Base-by-base conservation (phyloP, 2,113 vertebrate genomes). In the Pseudorasbora parva region DNA sequence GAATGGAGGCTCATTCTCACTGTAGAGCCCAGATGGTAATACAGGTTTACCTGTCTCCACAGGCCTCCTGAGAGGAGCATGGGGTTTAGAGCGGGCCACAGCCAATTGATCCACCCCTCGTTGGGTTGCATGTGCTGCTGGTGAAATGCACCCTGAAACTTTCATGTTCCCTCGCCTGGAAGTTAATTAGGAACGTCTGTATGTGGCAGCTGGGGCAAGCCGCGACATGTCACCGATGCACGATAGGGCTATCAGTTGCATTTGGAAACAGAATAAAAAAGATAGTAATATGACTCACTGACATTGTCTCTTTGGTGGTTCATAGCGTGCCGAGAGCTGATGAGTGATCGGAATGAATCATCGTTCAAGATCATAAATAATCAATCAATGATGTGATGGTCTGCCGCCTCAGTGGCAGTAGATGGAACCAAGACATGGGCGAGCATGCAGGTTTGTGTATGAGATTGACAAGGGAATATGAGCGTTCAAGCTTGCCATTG, bases 161-260 rank as follows among this genome's bases (percentile, higher is more conserved):
- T 80, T 89, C 73, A 74, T 85, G 78, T 86, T 88, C 77, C 45
- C 57, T 87, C 62, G 68, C 14, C 79, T 86, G 84, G 78, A 86
- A 88, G 87, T 87, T 89, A 87, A 89, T 89, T 88, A 84, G 74
- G 82, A 66, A 81, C 81, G 73, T 87, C 49, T 86, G 77, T 84
- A 78, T 88, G 82, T 86, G 85, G 79, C 86, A 78, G 82, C 21
- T 41, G 59, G 49, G 87, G 86, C 88, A 84, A 82, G 87, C 72
- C 54, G 10, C 17, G 54, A 84, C 89, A 86, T 30, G 83, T 30
- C 84, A 30, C 69, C 3, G 41, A 83, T 27, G 73, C 59, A 37
- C 21, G 66, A 73, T 43, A 64, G 81, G n/a, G 78, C 83, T 82
- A 78, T 83, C 86, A 64, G 74, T 72, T 81, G 78, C 49, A 64